Percentiles rank a stretch among this genome's conserved stretches.
Evolutionary conservation across 2,797 vertebrate species (phyloP).

Genomic region (Tiaroga cobitis): DNA sequence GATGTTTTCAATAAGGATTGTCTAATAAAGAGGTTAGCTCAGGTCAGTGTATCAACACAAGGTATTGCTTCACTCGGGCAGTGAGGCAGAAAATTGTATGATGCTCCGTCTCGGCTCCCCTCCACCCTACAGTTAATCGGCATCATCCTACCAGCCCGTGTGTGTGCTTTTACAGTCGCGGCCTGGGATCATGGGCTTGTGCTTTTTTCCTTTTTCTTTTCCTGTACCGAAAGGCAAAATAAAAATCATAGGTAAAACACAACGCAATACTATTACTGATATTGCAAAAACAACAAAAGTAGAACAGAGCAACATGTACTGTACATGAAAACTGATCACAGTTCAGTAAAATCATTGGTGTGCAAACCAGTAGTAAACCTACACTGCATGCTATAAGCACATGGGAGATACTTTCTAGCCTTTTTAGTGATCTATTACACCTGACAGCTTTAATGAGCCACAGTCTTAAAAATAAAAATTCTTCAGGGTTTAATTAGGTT

Average conservation of each 20-base stretch:
- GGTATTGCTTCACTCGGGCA: conserved; percentile 40
- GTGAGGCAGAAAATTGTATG: conserved; percentile 56
- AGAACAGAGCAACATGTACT: not conserved
- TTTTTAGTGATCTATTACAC: conserved; percentile 3
- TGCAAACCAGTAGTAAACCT: not conserved
- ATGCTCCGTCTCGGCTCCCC: conserved; percentile 15
- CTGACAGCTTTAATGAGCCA: conserved; percentile 18
- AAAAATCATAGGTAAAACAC: not conserved
- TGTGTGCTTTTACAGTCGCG: conserved; percentile 1
- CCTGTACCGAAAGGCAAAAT: not conserved
- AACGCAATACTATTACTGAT: not conserved
- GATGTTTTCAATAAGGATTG: conserved; percentile 55
- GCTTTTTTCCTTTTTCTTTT: not conserved
- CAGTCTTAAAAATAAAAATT: conserved; percentile 7
- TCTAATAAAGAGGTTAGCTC: conserved; percentile 55
- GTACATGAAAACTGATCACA: not conserved
- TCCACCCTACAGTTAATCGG: conserved; percentile 24
- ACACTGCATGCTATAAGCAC: not conserved
- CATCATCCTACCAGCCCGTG: conserved; percentile 13
- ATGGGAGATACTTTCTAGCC: not conserved
- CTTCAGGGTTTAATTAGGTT: conserved; percentile 15
- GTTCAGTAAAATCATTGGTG: not conserved
- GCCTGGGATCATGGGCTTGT: conserved; percentile 14
- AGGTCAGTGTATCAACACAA: conserved; percentile 53
- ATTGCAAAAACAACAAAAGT: not conserved